Conservation (phyloP, 2,888 invertebrate species). For the Loripinus fragilis region DNA sequence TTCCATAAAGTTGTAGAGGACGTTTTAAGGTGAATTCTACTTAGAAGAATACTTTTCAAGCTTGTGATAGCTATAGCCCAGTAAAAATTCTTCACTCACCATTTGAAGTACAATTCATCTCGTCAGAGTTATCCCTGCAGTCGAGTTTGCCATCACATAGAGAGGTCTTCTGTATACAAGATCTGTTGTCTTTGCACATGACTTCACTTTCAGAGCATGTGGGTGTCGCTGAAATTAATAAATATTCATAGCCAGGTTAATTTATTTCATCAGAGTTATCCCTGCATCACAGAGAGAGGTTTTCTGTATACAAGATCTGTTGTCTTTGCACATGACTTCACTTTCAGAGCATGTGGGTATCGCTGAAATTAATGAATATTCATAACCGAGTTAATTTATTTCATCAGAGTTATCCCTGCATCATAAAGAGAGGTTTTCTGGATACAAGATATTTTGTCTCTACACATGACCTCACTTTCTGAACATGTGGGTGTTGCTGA, state of each 20-base stretch:
- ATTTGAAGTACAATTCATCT: conserved; percentile 38
- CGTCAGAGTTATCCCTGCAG: conserved; percentile 78
- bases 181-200: conserved; percentile 61
- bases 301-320: conserved; percentile 65
- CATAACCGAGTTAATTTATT: no score
- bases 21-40: no score
- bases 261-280: conserved; percentile 76
- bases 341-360: conserved; percentile 60
- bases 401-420: conserved; percentile 79
- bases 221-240: conserved; percentile 51
- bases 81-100: no score
- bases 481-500: conserved; percentile 63
- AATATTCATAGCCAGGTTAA: no score
- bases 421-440: conserved; percentile 71
- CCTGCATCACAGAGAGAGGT: conserved; percentile 77
- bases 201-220: conserved; percentile 67
- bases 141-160: conserved; percentile 77
- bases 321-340: conserved; percentile 66
- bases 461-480: conserved; percentile 66
- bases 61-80: no score
- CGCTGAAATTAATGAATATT: conserved; percentile 55
- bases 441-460: conserved; percentile 66
- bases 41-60: no score
- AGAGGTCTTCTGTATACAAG: conserved; percentile 68
- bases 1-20: no score